Evolutionary conservation across 2,113 vertebrate species (phyloP), one percentile per base, ranked within the genome.

Genomic region (Gallinago jamesoni): DNA sequence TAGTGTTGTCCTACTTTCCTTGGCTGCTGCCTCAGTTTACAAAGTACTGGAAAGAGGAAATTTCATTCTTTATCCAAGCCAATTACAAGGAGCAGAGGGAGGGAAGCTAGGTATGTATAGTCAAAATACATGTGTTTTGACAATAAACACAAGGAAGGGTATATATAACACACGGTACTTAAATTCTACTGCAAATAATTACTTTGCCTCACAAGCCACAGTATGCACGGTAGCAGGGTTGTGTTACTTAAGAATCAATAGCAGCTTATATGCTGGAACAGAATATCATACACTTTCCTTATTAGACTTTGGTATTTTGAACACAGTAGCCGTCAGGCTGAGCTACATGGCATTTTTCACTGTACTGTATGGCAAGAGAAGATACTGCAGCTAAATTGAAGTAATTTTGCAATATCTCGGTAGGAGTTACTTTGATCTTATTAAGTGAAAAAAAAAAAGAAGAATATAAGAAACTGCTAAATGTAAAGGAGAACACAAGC

Each of bases 151-250:
- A 35, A 7, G 2, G 37, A 67, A 28, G 17, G 41, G 73, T 95
- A 47, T 14, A 11, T 21, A 47, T 47, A 15, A 25, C 31, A 47
- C 8, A 37, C 0, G 0, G 23, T 84, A 64, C 3, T 73, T 47
- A 53, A 43, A 1, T 53, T 86, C 28, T 41, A 12, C 31, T 80
- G 5, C 52, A 31, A 85, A 59, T 43, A 74, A 75, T 39, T 79
- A 24, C 10, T 39, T 84, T 3, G 43, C 2, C 25, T 67, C 33
- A 67, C 24, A 22, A 72, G 33, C 11, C 13, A 79, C 2, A 2
- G 21, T 14, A 27, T 25, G 15, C 7, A 7, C 15, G 6, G 7
- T 50, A 22, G 10, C 1, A 1, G 2, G 1, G 9, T 9, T 89
- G 18, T 24, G 12, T 45, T 68, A 25, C 30, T 52, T 55, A 19